phyloP scores from a whole-genome alignment of 1,140 invertebrate genomes.

The Aethina tumida region DNA sequence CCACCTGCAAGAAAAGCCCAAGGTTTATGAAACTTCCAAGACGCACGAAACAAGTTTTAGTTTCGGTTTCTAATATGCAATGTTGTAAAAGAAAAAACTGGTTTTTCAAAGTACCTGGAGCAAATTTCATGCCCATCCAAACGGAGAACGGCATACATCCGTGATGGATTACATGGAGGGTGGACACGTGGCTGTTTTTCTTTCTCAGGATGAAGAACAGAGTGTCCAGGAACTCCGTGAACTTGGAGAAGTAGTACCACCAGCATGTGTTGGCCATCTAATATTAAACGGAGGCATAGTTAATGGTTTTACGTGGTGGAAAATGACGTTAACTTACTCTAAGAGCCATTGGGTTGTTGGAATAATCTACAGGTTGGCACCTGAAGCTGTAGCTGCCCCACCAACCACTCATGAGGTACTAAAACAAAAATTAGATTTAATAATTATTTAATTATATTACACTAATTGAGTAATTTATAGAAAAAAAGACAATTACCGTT shows the following conservation, averaged over 20 bases:
- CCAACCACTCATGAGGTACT: constrained; percentile 80
- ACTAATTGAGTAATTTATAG: too few species aligned
- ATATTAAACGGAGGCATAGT: constrained; percentile 24
- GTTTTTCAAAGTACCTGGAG: constrained; percentile 54
- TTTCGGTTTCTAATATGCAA: not conserved
- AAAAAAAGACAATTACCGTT: too few species aligned
- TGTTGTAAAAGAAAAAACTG: constrained; percentile 2
- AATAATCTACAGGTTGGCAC: constrained; percentile 92
- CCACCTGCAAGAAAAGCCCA: constrained; percentile 60
- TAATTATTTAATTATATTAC: not conserved
- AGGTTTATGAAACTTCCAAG: constrained; percentile 5
- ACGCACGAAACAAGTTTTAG: not conserved
- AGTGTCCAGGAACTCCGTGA: constrained; percentile 94
- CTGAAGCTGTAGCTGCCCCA: constrained; percentile 80
- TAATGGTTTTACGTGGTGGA: not conserved
- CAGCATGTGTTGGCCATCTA: constrained; percentile 88
- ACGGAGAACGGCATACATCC: constrained; percentile 91
- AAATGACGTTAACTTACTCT: constrained; percentile 54
- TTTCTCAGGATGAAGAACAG: constrained; percentile 85
- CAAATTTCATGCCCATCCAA: constrained; percentile 95
- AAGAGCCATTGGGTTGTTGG: constrained; percentile 68
- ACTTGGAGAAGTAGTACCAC: constrained; percentile 98
- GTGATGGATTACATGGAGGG: constrained; percentile 91
- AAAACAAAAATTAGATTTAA: constrained; percentile 31
- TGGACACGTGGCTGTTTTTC: constrained; percentile 87